Conservation (phyloP, 2,113 vertebrate species). For the Reinhardtius hippoglossoides region DNA sequence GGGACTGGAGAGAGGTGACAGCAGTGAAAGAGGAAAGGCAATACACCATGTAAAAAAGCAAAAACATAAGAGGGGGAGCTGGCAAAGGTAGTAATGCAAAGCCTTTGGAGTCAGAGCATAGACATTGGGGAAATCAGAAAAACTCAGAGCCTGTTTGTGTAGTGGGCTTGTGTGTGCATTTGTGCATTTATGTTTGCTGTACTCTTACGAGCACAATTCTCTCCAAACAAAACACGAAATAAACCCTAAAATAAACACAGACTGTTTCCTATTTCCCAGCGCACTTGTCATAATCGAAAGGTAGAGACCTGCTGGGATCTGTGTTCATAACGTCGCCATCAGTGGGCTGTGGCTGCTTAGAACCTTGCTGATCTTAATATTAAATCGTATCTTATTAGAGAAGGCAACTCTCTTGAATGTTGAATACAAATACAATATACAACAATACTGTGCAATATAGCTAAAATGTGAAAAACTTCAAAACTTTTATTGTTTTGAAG, state of each 20-base stretch:
- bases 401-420: neutral
- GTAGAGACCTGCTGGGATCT: slow-evolving; percentile 16
- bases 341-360: neutral
- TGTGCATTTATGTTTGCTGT: slow-evolving; percentile 39
- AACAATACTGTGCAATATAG: too few species aligned
- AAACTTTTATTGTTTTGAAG: neutral
- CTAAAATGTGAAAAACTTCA: too few species aligned
- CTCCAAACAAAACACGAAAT: slow-evolving; percentile 49
- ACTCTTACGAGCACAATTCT: slow-evolving; percentile 20
- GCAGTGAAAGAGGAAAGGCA: slow-evolving; percentile 13
- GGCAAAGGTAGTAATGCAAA: slow-evolving; percentile 49
- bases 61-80: slow-evolving; percentile 17
- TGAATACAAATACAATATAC: too few species aligned
- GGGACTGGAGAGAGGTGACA: slow-evolving; percentile 15
- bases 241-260: slow-evolving; percentile 43
- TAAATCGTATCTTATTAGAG: neutral
- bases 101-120: slow-evolving; percentile 44
- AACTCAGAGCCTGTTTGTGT: slow-evolving; percentile 52
- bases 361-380: neutral
- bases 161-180: slow-evolving; percentile 36
- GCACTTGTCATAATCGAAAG: slow-evolving; percentile 36
- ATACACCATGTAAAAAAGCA: neutral
- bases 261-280: slow-evolving; percentile 10
- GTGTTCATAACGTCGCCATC: slow-evolving; percentile 1
- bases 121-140: slow-evolving; percentile 68